Base-by-base conservation (phyloP, 2,888 invertebrate species). In the Drosophila rellima region DNA sequence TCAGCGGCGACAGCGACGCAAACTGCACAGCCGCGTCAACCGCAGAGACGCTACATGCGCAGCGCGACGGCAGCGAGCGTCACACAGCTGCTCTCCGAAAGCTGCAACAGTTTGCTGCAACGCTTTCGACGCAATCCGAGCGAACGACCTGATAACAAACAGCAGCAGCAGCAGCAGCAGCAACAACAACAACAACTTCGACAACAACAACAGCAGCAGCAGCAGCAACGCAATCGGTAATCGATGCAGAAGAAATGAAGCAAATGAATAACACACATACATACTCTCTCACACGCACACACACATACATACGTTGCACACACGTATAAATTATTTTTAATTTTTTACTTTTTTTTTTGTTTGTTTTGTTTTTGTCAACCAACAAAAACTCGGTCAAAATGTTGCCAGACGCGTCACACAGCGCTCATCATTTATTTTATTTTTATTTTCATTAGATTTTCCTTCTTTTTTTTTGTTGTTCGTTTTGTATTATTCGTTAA, bases 81-180 rank as follows among this genome's bases (percentile, higher is more conserved):
- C 84, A 96, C 97, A 76, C 97, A 97, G 93, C 93, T 97, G 88
- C 93, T 97, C 83, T 96, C 96, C 82, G 97, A 97, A 92, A 97
- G 97, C 83, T 97, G 97, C 93, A 96, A 96, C 89, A 97, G 95
- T 93, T 94, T 97, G 80, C 94, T 97, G 87, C 97, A 97, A 91
- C 94, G 97, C 79, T 94, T 97, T 88, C 94, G 96, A 74, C 95
- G 97, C 71, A 96, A 96, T 51, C 96, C 96, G 40, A 96, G 96
- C 54, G 95, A 95, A 93, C 94, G 94, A 92, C 93, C 93, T 78
- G 95, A 94, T 90, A 92, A 93, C 82, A 90, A 87, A 78, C 89
- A 74, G 35, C 83, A 89, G 18, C 87, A 82, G 13, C 88, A 71
- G 0, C 85, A 70, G 2, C 75, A 70, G 52, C 77, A 63, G 1